Percentiles rank a stretch among this genome's conserved stretches.
Evolutionary conservation across 2,888 invertebrate species (phyloP).

Genomic region (Sylvicola cinctus): DNA sequence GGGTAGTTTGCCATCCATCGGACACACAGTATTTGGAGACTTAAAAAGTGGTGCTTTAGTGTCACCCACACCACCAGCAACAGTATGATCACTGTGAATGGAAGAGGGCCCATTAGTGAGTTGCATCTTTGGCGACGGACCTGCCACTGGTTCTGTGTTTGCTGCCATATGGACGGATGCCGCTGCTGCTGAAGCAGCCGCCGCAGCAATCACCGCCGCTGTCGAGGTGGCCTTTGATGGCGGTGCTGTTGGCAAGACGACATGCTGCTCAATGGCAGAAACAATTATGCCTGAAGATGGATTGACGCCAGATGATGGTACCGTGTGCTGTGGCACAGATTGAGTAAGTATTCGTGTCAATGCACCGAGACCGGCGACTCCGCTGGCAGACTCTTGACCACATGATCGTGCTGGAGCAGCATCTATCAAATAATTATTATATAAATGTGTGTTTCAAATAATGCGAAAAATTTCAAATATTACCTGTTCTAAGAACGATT

Average conservation of each 20-base stretch:
- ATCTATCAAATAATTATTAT: no score
- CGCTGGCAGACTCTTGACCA: neutral
- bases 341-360: slow-evolving; percentile 13
- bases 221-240: neutral
- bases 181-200: slow-evolving; percentile 10
- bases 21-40: slow-evolving; percentile 76
- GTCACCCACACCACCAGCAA: neutral
- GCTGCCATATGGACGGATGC: slow-evolving; percentile 9
- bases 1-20: slow-evolving; percentile 51
- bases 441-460: no score
- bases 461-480: no score
- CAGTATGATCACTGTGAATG: no score
- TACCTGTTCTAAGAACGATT: slow-evolving; percentile 36
- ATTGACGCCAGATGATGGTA: no score
- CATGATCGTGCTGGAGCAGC: neutral
- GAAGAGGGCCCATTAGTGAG: neutral
- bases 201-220: slow-evolving; percentile 1
- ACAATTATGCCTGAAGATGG: slow-evolving; percentile 7
- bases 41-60: slow-evolving; percentile 28
- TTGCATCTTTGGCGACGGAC: slow-evolving; percentile 6
- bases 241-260: neutral
- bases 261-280: neutral
- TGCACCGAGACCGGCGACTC: slow-evolving; percentile 12
- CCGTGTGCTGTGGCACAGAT: slow-evolving; percentile 6
- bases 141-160: slow-evolving; percentile 6